A percentile compares a stretch with the other conserved stretches of the same genome.
Conservation (phyloP, 2,888 invertebrate genomes). For the Chloroclystis v-ata region DNA sequence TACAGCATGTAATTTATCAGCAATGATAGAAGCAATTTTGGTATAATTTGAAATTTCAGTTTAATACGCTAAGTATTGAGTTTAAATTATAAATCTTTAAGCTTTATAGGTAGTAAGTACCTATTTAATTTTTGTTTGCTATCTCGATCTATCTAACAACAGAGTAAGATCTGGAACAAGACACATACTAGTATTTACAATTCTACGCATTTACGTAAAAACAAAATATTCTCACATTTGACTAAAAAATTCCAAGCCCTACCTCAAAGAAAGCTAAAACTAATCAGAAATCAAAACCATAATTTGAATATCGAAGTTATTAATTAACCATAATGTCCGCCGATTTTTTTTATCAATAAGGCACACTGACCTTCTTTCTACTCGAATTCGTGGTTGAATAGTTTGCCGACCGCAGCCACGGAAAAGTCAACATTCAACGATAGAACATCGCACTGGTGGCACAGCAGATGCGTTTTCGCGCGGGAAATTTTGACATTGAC, state of each 20-base stretch:
- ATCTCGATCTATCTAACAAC: no score
- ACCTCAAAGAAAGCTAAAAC: slow-evolving; percentile 1
- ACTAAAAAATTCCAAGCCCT: neutral
- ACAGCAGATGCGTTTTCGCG: slow-evolving; percentile 25
- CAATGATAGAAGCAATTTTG: no score
- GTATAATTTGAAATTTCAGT: no score
- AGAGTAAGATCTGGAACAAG: no score
- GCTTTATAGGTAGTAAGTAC: no score
- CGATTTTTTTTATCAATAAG: slow-evolving; percentile 26
- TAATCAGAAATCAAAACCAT: neutral
- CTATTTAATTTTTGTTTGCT: no score
- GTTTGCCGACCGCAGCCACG: slow-evolving; percentile 19
- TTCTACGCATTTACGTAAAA: no score
- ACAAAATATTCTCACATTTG: no score
- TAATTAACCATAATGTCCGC: slow-evolving; percentile 17
- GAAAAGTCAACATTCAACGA: slow-evolving; percentile 26
- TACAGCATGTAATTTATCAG: no score
- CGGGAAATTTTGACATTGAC: slow-evolving; percentile 26
- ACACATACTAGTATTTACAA: no score
- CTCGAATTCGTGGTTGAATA: slow-evolving; percentile 22
- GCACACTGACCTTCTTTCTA: slow-evolving; percentile 29
- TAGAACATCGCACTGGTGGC: slow-evolving; percentile 22
- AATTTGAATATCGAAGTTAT: slow-evolving; percentile 21
- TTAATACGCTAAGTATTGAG: no score
- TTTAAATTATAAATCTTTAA: no score